Conservation (phyloP, 2,888 invertebrate species). For the Chironomus riparius region DNA sequence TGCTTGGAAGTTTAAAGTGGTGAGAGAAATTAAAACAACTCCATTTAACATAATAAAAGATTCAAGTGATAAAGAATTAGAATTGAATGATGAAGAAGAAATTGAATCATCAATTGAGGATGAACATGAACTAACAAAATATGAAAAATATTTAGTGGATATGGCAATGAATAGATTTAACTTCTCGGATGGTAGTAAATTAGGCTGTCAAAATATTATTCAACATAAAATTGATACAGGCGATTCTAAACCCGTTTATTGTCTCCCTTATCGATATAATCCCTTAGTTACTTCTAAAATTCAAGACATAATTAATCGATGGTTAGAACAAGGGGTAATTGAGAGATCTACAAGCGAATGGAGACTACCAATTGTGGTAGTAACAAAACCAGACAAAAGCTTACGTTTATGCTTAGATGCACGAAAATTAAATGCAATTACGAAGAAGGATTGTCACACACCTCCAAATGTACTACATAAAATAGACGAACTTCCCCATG, state of each 20-base stretch:
- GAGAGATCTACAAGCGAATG: not conserved
- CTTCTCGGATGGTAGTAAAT: not conserved
- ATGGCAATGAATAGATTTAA: not conserved
- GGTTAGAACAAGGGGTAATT: not conserved
- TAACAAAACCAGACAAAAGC: not conserved
- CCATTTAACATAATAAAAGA: not conserved
- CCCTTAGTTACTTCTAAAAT: not conserved
- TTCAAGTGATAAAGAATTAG: not conserved
- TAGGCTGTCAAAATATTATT: not conserved
- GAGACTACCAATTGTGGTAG: not conserved
- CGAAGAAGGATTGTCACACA: not conserved
- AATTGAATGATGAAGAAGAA: not conserved
- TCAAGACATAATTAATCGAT: not conserved
- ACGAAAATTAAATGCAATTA: not conserved
- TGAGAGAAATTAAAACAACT: not conserved
- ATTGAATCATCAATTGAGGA: no score
- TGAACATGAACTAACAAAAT: not conserved
- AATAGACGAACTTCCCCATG: not conserved
- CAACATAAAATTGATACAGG: not conserved
- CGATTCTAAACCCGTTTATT: not conserved
- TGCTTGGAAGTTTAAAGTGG: not conserved
- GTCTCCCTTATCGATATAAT: not conserved
- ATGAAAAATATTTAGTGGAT: not conserved
- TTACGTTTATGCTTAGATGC: not conserved
- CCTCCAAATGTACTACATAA: not conserved